Evolutionary conservation across 2,888 invertebrate species (phyloP).

Genomic region (Tipula lateralis): DNA sequence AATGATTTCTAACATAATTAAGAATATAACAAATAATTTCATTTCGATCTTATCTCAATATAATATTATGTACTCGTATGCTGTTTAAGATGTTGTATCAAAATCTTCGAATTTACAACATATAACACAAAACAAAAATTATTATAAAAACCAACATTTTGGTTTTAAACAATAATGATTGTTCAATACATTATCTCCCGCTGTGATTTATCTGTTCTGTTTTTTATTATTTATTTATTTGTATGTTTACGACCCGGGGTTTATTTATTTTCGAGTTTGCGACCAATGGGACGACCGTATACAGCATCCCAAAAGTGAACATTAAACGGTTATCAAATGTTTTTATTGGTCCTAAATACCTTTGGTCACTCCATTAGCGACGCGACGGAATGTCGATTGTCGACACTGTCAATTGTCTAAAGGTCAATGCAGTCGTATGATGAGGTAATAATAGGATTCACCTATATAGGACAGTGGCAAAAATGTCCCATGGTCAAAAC

Average conservation of each 20-base stretch:
- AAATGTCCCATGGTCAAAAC: too few relatives aligned
- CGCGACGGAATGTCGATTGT: too few relatives aligned
- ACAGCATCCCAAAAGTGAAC: too few relatives aligned
- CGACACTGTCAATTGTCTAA: too few relatives aligned
- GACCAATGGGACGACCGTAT: too few relatives aligned
- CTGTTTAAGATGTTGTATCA: not conserved
- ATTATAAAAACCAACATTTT: not conserved
- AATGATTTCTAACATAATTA: not conserved
- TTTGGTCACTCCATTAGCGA: too few relatives aligned
- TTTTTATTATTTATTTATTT: not conserved
- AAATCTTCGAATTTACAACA: not conserved
- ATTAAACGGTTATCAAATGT: too few relatives aligned
- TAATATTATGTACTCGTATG: not conserved
- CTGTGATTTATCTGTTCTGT: not conserved
- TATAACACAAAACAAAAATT: not conserved
- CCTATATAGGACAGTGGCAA: too few relatives aligned
- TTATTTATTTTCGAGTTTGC: not conserved
- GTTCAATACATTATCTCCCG: not conserved
- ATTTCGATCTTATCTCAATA: not conserved
- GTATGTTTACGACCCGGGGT: not conserved
- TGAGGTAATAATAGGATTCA: too few relatives aligned
- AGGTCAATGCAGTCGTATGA: too few relatives aligned
- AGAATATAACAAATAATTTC: not conserved
- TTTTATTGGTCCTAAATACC: too few relatives aligned
- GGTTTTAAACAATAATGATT: not conserved